phyloP scores from a whole-genome alignment of 2,113 vertebrate genomes.

The Misgurnus mizolepis region DNA sequence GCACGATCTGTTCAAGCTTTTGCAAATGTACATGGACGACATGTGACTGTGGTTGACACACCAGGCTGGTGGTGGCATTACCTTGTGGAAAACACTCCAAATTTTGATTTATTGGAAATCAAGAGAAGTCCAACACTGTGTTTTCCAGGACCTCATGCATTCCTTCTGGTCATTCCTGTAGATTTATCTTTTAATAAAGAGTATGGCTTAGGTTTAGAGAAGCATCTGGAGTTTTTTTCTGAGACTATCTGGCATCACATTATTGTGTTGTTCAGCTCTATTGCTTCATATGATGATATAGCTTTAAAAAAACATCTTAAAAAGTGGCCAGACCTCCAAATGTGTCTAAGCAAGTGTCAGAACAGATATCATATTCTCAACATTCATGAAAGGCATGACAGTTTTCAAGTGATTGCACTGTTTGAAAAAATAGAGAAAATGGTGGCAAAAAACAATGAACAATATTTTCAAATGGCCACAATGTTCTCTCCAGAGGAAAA shows the following conservation, averaged over 20 bases:
- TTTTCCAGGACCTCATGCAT: conserved; percentile 40
- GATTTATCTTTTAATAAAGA: not conserved
- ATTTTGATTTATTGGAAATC: conserved; percentile 17
- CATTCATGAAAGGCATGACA: not conserved
- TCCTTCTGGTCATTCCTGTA: conserved; percentile 44
- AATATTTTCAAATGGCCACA: not conserved
- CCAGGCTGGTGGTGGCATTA: conserved; percentile 51
- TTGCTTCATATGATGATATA: not conserved
- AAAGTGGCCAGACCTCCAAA: conserved; percentile 18
- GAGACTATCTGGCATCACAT: conserved; percentile 28
- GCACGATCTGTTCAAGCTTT: conserved; percentile 12
- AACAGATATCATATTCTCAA: conserved; percentile 37
- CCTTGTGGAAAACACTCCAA: conserved; percentile 27
- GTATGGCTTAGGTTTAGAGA: conserved; percentile 3
- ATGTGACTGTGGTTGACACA: conserved; percentile 37
- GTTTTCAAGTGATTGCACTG: conserved; percentile 27
- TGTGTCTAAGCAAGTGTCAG: conserved; percentile 28
- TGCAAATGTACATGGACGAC: conserved; percentile 4
- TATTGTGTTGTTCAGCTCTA: conserved; percentile 34
- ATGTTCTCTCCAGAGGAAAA: not conserved
- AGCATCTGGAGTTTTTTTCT: conserved; percentile 10
- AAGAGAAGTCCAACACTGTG: not conserved
- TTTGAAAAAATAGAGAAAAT: conserved; percentile 31
- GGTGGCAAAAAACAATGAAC: conserved; percentile 6
- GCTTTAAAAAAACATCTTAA: not conserved